Evolutionary conservation across 2,888 invertebrate species (phyloP).

Genomic region (Megastigmus dorsalis): DNA sequence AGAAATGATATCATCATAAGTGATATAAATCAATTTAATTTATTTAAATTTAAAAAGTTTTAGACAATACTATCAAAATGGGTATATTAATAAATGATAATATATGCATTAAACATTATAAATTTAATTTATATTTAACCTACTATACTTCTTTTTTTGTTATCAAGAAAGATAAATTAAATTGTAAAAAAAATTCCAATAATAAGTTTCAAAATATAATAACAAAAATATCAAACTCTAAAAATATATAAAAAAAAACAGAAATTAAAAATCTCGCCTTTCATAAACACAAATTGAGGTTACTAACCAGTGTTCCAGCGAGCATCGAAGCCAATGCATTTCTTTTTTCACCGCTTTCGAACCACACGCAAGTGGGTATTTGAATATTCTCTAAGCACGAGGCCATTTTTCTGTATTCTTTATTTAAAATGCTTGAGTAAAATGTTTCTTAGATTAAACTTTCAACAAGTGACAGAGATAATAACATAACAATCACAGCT

Average conservation of each 20-base stretch:
- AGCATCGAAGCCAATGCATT: conserved; percentile 91
- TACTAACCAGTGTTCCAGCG: conserved; percentile 89
- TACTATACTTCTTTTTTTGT: neutral
- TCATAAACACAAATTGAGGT: conserved; percentile 53
- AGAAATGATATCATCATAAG: neutral
- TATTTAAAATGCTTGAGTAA: too few species aligned
- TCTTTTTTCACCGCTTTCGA: conserved; percentile 89
- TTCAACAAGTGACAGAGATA: too few species aligned
- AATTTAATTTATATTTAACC: neutral
- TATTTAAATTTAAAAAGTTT: neutral
- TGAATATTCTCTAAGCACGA: conserved; percentile 83
- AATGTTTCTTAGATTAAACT: too few species aligned
- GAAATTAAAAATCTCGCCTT: conserved; percentile 10
- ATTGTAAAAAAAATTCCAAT: neutral
- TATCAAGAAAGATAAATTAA: neutral
- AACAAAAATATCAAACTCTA: conserved; percentile 32
- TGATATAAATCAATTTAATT: too few species aligned
- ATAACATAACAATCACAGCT: too few species aligned
- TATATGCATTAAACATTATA: neutral
- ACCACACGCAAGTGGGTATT: conserved; percentile 87
- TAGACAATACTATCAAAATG: neutral
- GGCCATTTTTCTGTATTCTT: conserved; percentile 10
- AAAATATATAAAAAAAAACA: conserved; percentile 36
- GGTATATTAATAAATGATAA: neutral
- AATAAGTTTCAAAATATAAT: neutral